Evolutionary conservation across 1,140 invertebrate species (phyloP).

Genomic region (Apis laboriosa): DNA sequence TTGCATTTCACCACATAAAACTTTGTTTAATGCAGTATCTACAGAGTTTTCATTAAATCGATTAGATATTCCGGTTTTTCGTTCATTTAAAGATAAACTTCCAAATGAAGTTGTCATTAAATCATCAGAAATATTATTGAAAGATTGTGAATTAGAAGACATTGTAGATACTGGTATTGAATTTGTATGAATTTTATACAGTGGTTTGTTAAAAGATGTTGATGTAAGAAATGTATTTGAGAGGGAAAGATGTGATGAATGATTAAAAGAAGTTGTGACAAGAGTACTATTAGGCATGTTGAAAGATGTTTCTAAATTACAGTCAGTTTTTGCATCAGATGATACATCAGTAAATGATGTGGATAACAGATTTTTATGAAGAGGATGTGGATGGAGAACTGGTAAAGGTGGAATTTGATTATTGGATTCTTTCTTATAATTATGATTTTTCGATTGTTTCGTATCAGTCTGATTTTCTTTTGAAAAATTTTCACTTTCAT

Average conservation of each 20-base stretch:
- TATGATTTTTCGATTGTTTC: constrained; percentile 69
- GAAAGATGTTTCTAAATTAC: constrained; percentile 67
- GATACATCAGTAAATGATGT: constrained; percentile 70
- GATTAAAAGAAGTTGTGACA: constrained; percentile 50
- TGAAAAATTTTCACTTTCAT: constrained; percentile 73
- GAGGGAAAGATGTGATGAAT: constrained; percentile 54
- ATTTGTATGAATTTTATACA: constrained; percentile 47
- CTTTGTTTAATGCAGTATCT: constrained; percentile 24
- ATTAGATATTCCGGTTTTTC: constrained; percentile 27
- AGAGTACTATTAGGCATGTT: constrained; percentile 59
- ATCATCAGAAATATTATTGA: constrained; percentile 64
- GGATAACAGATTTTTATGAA: constrained; percentile 66
- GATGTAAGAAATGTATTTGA: constrained; percentile 55
- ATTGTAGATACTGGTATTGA: constrained; percentile 18
- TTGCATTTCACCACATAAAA: constrained; percentile 46
- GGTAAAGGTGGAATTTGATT: constrained; percentile 77
- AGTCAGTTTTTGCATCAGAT: constrained; percentile 61
- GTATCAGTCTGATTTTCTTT: constrained; percentile 66
- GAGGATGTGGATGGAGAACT: constrained; percentile 63
- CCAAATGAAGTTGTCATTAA: constrained; percentile 67
- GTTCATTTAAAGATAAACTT: constrained; percentile 59
- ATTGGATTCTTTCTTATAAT: constrained; percentile 73
- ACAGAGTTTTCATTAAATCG: constrained; percentile 31
- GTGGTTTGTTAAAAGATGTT: constrained; percentile 61
- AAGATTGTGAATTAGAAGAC: constrained; percentile 44